Conservation (phyloP, 2,888 invertebrate species). For the Leptothorax acervorum region DNA sequence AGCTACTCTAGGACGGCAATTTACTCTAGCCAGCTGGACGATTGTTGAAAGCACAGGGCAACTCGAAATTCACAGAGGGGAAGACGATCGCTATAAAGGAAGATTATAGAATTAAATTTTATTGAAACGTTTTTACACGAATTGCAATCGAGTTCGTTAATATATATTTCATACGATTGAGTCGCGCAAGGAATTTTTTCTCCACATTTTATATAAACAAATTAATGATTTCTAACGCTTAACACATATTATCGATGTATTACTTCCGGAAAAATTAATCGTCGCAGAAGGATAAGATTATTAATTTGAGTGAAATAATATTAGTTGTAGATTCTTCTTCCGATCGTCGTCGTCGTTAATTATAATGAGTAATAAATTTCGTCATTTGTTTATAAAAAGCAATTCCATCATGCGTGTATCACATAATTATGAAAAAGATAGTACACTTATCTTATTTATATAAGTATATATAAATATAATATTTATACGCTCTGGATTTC, state of each 20-base stretch:
- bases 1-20: slow-evolving; percentile 55
- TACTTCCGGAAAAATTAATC: not conserved
- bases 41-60: slow-evolving; percentile 12
- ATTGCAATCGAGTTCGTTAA: not conserved
- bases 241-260: not conserved
- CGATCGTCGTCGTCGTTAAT: not conserved
- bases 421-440: slow-evolving; percentile 14
- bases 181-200: not conserved
- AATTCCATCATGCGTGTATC: not conserved
- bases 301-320: not conserved
- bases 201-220: not conserved
- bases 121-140: not conserved
- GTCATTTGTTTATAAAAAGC: not conserved
- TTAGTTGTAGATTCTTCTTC: not conserved
- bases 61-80: not conserved
- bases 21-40: slow-evolving; percentile 46
- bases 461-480: slow-evolving; percentile 19
- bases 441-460: slow-evolving; percentile 6
- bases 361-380: not conserved
- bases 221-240: not conserved
- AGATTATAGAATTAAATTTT: slow-evolving; percentile 22
- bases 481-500: not conserved
- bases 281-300: not conserved
- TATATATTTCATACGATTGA: not conserved
- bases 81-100: not conserved